Percentiles rank a stretch among this genome's conserved stretches.
These are phyloP conservation scores for Trachelus iudaicus DNA, from an alignment of 2,888 invertebrate genomes.

Conservation along the genomic window DNA sequence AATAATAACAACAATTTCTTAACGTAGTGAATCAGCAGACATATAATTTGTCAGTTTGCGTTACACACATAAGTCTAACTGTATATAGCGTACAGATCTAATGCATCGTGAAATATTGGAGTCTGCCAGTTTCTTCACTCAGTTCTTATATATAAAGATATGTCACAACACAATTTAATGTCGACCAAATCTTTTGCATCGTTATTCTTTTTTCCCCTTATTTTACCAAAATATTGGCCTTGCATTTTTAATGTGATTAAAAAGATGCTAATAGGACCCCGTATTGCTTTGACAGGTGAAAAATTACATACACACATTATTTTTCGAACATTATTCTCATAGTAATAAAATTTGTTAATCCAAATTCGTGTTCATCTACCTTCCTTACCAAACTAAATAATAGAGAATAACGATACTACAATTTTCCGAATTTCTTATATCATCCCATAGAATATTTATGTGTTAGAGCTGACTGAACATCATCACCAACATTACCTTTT, in stretches of 20 bases:
- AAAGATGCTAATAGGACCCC: too few species aligned
- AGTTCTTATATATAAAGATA: neutral
- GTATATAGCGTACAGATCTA: neutral
- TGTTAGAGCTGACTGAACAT: neutral
- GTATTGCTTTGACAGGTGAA: neutral
- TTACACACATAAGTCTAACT: neutral
- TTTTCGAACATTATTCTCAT: neutral
- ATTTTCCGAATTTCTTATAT: neutral
- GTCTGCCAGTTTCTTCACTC: neutral
- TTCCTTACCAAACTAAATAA: neutral
- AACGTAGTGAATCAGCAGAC: neutral
- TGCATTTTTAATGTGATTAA: too few species aligned
- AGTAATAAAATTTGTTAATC: neutral
- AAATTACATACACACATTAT: neutral
- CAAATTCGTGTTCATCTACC: neutral
- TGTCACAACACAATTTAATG: neutral
- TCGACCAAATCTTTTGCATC: neutral
- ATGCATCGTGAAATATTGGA: neutral
- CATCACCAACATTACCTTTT: neutral
- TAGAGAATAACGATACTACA: neutral
- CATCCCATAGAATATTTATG: neutral
- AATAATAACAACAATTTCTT: too few species aligned
- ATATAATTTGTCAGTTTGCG: neutral
- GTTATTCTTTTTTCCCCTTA: too few species aligned
- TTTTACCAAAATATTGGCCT: too few species aligned